Conservation (phyloP, 2,888 invertebrate species). For the Nemotelus nigrinus region DNA sequence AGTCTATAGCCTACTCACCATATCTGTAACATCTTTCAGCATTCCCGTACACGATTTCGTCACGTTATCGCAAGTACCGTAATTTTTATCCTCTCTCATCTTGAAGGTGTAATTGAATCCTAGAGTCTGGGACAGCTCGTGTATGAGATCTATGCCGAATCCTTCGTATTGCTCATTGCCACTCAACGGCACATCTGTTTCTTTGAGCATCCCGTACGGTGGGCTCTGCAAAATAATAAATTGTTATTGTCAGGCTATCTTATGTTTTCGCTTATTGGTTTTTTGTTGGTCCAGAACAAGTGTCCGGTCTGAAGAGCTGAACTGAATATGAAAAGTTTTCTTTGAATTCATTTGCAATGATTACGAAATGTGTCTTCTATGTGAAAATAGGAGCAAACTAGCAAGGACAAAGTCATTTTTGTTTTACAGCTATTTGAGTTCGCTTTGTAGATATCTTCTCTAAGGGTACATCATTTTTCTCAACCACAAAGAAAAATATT, state of each 20-base stretch:
- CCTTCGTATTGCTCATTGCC: conserved; percentile 89
- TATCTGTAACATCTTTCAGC: conserved; percentile 84
- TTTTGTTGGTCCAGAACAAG: conserved; percentile 17
- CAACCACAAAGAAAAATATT: background rate
- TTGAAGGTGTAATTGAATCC: conserved; percentile 86
- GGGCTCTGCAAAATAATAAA: conserved; percentile 70
- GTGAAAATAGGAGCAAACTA: no score
- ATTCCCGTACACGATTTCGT: conserved; percentile 84
- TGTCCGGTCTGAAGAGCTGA: no score
- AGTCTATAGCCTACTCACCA: conserved; percentile 54
- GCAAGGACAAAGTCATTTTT: no score
- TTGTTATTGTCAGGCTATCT: conserved; percentile 36
- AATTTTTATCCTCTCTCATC: conserved; percentile 77
- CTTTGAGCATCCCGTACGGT: conserved; percentile 87
- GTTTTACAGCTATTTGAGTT: no score
- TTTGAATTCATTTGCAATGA: no score
- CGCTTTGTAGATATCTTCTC: background rate
- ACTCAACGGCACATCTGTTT: conserved; percentile 70
- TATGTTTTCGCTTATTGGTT: conserved; percentile 32
- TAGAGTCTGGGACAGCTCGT: conserved; percentile 78
- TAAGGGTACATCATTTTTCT: background rate
- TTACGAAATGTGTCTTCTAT: no score
- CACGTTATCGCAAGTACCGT: conserved; percentile 73
- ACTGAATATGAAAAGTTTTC: no score
- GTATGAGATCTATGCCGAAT: conserved; percentile 86